Conservation (phyloP, 2,888 invertebrate genomes). For the Scaptodrosophila latifasciaeformis region DNA sequence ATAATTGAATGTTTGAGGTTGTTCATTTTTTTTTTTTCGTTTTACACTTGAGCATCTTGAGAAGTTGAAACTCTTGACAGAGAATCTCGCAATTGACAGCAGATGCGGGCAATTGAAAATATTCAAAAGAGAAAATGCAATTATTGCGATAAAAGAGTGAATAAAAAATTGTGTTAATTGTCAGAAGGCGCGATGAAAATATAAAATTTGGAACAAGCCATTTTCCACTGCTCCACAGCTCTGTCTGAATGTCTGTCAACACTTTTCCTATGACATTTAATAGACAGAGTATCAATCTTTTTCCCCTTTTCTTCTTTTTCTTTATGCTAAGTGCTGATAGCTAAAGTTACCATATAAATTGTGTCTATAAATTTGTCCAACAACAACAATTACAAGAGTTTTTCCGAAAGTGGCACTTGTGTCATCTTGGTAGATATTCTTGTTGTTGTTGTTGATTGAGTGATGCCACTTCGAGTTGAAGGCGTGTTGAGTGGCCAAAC, state of each 20-base stretch:
- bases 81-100: constrained; percentile 39
- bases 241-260: constrained; percentile 6
- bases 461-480: constrained; percentile 19
- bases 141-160: constrained; percentile 48
- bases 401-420: constrained; percentile 31
- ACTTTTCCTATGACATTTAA: constrained; percentile 31
- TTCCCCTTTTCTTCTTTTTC: no score
- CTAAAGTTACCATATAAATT: constrained; percentile 26
- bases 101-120: constrained; percentile 47
- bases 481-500: constrained; percentile 31
- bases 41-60: no score
- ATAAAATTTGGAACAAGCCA: constrained; percentile 19
- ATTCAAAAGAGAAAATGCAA: constrained; percentile 34
- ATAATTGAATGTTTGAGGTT: no score
- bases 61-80: constrained; percentile 51
- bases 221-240: constrained; percentile 4
- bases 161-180: constrained; percentile 61
- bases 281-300: constrained; percentile 53
- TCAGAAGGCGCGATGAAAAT: constrained; percentile 24
- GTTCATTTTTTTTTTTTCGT: no score
- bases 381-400: constrained; percentile 9
- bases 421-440: neutral
- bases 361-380: constrained; percentile 13
- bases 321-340: constrained; percentile 58
- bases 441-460: constrained; percentile 21